phyloP scores from a whole-genome alignment of 2,113 vertebrate species.

The Pterocles burchelli region DNA sequence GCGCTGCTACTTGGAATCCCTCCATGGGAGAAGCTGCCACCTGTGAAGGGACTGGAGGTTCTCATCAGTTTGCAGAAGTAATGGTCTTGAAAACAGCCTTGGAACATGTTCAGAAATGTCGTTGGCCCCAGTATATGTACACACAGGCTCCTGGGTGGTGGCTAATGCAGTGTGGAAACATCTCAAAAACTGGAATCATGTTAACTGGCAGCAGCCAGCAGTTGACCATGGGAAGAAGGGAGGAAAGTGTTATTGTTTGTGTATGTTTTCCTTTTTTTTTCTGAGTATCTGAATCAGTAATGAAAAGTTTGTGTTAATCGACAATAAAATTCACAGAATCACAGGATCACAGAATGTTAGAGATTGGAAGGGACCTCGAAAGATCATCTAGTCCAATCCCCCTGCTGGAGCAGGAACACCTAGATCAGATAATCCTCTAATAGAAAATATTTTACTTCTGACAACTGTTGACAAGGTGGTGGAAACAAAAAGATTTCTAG shows the following conservation, averaged over 20 bases:
- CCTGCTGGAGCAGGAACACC: too few relatives aligned
- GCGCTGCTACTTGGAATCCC: conserved; percentile 18
- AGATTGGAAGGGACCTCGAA: too few relatives aligned
- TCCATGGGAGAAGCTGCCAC: background rate
- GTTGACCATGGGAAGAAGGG: background rate
- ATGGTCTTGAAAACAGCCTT: conserved; percentile 54
- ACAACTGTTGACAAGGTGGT: background rate
- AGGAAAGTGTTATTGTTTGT: background rate
- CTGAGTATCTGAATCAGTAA: background rate
- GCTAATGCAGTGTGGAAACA: background rate
- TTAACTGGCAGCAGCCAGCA: background rate
- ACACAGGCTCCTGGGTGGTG: background rate
- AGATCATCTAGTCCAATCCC: too few relatives aligned
- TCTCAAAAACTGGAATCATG: background rate
- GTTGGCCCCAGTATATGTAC: background rate
- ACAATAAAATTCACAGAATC: background rate
- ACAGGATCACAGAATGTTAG: too few relatives aligned
- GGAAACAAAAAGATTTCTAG: background rate
- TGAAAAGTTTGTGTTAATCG: background rate
- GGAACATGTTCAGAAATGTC: conserved; percentile 11
- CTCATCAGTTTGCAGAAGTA: conserved; percentile 49
- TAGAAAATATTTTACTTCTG: background rate
- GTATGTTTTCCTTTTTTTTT: background rate
- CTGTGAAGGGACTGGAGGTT: background rate
- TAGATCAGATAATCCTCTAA: background rate